These are phyloP conservation scores for Emmelina monodactyla DNA, from an alignment of 2,888 invertebrate species.

Conservation along the genomic window DNA sequence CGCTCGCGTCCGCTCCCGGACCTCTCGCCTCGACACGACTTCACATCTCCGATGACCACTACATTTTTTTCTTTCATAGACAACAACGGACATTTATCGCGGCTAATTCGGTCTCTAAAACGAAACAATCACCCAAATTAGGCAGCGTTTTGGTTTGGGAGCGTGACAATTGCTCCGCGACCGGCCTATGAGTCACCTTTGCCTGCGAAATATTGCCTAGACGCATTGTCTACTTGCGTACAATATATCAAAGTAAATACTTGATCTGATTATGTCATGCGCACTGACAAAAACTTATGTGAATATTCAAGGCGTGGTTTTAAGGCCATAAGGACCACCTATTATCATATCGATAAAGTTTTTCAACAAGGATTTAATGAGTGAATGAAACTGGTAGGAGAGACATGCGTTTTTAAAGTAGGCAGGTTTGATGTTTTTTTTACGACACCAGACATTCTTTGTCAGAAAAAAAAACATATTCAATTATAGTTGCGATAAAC, in stretches of 20 bases:
- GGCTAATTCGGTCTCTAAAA: not conserved
- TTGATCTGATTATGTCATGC: constrained; percentile 56
- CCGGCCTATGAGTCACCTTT: constrained; percentile 50
- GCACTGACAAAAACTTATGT: constrained; percentile 33
- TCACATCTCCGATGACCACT: too few species aligned
- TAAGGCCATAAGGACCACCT: too few species aligned
- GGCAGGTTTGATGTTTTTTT: not conserved
- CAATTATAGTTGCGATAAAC: too few species aligned
- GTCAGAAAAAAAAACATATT: too few species aligned
- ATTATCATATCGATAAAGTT: not conserved
- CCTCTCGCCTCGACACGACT: not conserved
- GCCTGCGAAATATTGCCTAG: constrained; percentile 35
- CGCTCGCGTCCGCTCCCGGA: constrained; percentile 22
- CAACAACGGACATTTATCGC: not conserved
- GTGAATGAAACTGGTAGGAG: not conserved
- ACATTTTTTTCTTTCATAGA: too few species aligned
- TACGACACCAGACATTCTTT: not conserved
- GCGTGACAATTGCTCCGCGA: constrained; percentile 38
- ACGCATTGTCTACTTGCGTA: constrained; percentile 47
- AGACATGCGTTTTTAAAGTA: not conserved
- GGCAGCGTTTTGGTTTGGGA: constrained; percentile 30
- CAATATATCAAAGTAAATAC: constrained; percentile 46
- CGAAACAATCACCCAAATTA: not conserved
- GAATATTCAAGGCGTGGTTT: constrained; percentile 19
- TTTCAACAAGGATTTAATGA: too few species aligned